These are phyloP conservation scores for Anniella stebbinsi DNA, from an alignment of 2,797 vertebrate genomes.

Conservation along the genomic window DNA sequence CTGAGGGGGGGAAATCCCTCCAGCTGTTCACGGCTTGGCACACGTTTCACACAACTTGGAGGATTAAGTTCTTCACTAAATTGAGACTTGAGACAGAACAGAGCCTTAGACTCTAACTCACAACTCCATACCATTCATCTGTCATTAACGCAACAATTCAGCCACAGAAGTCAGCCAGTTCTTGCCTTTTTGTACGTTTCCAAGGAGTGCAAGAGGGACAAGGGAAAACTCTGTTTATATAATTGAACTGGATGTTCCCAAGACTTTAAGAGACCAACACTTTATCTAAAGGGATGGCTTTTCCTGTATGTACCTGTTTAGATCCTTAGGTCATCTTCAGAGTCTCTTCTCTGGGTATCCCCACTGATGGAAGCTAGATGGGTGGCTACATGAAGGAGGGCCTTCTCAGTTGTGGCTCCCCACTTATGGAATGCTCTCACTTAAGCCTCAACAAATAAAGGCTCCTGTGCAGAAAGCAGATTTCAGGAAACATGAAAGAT, in stretches of 20 bases:
- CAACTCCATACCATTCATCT: too few species aligned
- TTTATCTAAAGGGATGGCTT: not conserved
- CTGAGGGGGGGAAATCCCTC: conserved; percentile 50
- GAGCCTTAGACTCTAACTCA: too few species aligned
- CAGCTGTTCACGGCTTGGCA: conserved; percentile 1
- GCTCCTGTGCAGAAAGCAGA: not conserved
- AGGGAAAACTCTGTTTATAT: not conserved
- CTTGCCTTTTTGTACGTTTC: not conserved
- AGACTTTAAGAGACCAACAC: not conserved
- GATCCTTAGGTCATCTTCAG: too few species aligned
- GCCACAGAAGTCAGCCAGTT: not conserved
- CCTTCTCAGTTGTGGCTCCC: too few species aligned
- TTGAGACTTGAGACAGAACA: not conserved
- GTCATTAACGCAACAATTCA: not conserved
- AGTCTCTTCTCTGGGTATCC: too few species aligned
- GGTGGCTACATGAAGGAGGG: too few species aligned
- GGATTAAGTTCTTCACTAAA: not conserved
- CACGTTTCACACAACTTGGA: not conserved
- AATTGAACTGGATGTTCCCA: not conserved
- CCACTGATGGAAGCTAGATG: too few species aligned
- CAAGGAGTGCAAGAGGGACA: not conserved
- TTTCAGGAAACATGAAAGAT: not conserved
- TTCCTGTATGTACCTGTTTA: too few species aligned
- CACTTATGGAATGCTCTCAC: too few species aligned
- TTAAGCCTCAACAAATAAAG: not conserved